phyloP scores from a whole-genome alignment of 2,888 invertebrate species.

The Drosophila neotestacea region DNA sequence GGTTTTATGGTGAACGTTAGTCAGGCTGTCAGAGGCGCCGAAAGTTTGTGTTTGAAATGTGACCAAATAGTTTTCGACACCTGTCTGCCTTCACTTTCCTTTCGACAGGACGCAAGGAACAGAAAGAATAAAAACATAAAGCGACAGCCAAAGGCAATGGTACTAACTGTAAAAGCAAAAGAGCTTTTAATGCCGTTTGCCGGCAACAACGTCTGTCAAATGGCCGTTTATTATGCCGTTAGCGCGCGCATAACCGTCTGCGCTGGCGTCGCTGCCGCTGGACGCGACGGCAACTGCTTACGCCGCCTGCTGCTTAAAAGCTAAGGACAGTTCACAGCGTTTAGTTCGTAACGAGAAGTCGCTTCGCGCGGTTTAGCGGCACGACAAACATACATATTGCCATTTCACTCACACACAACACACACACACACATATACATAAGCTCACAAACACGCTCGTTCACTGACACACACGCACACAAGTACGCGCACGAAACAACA shows the following conservation, averaged over 20 bases:
- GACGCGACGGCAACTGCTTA: constrained; percentile 16
- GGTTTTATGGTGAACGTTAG: not conserved
- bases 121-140: constrained; percentile 13
- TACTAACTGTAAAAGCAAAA: constrained; percentile 19
- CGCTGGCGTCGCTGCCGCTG: constrained; percentile 49
- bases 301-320: constrained; percentile 82
- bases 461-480: constrained; percentile 7
- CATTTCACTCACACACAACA: constrained; percentile 6
- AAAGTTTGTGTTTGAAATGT: not conserved
- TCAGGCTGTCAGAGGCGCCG: not conserved
- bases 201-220: constrained; percentile 40
- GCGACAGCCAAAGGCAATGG: constrained; percentile 14
- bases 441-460: too few relatives aligned
- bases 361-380: constrained; percentile 72
- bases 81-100: constrained; percentile 50
- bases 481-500: constrained; percentile 17
- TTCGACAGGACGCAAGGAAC: constrained; percentile 11
- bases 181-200: constrained; percentile 50
- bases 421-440: constrained; percentile 1
- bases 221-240: constrained; percentile 26
- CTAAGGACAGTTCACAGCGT: constrained; percentile 82
- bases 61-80: constrained; percentile 38
- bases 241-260: constrained; percentile 33
- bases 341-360: constrained; percentile 79
- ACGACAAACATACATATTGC: constrained; percentile 15